These are phyloP conservation scores for Vombatus ursinus DNA, from an alignment of 2,113 vertebrate species.

Conservation along the genomic window DNA sequence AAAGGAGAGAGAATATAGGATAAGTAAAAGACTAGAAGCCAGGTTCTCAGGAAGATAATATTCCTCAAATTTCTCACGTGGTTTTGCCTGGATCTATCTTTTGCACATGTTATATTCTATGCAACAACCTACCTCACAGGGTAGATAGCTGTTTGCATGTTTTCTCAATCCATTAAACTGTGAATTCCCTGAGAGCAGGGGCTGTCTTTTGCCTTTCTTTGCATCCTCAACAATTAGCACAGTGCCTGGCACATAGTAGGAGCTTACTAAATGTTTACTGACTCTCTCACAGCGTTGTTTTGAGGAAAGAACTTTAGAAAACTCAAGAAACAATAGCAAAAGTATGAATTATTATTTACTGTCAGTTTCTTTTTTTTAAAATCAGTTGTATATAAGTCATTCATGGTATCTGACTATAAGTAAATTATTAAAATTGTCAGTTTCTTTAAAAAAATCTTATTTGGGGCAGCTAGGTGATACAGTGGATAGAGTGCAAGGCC, in stretches of 20 bases:
- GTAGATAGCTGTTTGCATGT: neutral
- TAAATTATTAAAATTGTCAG: neutral
- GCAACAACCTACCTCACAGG: neutral
- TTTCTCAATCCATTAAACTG: neutral
- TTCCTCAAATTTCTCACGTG: neutral
- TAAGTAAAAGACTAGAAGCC: neutral
- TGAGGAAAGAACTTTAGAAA: neutral
- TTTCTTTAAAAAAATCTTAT: neutral
- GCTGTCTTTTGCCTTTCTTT: neutral
- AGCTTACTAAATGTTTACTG: neutral
- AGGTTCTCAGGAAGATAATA: neutral
- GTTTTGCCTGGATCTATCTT: neutral
- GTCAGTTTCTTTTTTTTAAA: neutral
- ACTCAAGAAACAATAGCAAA: neutral
- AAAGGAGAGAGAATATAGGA: accelerated
- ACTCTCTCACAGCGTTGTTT: neutral
- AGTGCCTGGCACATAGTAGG: neutral
- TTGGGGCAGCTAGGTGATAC: neutral
- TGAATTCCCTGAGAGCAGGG: neutral
- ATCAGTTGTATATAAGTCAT: neutral
- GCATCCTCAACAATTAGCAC: neutral
- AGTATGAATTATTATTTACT: neutral
- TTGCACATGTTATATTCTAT: neutral
- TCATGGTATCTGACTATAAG: neutral
- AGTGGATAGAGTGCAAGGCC: neutral